Evolutionary conservation across 2,113 vertebrate species (phyloP), one percentile per base, ranked within the genome.

Genomic region (Colistium nudipinnis): DNA sequence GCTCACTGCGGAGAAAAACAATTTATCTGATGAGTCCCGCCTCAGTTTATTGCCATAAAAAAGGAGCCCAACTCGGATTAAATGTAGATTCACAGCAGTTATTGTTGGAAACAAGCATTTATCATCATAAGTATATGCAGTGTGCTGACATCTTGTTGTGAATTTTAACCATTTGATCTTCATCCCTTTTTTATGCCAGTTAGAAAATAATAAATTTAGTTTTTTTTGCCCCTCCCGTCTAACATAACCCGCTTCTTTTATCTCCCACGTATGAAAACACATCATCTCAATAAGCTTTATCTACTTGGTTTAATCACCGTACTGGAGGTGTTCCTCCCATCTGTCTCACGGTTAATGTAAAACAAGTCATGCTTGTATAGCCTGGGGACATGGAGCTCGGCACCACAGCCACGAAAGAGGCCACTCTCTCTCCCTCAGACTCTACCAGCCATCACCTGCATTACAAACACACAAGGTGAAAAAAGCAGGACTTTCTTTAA

Each of bases 401-500:
- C 27, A 30, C 41, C 62, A 55, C 16, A 1, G 45, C 49, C 27
- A 36, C 24, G 36, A 31, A 52, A 45, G 68, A 17, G 43, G 25
- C 39, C 7, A 0, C 35, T 20, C 54, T 63, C 44, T 48, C n/a
- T 49, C 24, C 22, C 1, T 14, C 28, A 36, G 45, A 33, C 45
- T 30, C 30, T 10, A 33, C 27, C 17, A 31, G 16, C 16, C 60
- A 36, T 66, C 67, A 78, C 38, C 63, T 67, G n/a, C 54, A 78
- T 70, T 59, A 53, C 31, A 67, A n/a, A n/a, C 19, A 51, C 74
- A 82, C 16, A 70, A 64, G 71, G 52, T 83, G 88, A 86, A 84
- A 55, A 61, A 67, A 84, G 53, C 80, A 71, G 66, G 45, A 64
- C 57, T 69, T 28, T 44, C 16, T 82, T 61, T 91, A 91, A 93